These are phyloP conservation scores for Rhadina sibilatrix DNA, from an alignment of 2,113 vertebrate species.

Conservation along the genomic window DNA sequence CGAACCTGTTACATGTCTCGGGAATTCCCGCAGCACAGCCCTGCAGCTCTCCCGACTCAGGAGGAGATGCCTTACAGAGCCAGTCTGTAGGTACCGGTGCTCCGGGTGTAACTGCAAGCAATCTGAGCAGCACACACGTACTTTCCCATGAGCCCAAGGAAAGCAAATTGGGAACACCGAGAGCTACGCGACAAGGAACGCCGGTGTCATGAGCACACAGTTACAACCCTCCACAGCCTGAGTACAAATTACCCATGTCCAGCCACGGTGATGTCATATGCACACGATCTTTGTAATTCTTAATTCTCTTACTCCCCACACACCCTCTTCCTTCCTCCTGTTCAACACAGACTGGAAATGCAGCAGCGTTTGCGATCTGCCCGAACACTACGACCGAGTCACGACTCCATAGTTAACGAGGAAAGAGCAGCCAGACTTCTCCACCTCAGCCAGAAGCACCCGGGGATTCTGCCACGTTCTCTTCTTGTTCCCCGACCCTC, in stretches of 20 bases:
- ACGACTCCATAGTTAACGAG: neutral
- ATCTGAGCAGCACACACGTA: neutral
- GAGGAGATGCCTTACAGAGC: neutral
- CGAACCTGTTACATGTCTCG: neutral
- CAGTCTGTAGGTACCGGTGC: neutral
- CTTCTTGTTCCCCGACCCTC: fast-evolving
- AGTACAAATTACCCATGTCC: neutral
- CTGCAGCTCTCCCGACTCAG: neutral
- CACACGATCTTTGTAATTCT: slow-evolving; percentile 1
- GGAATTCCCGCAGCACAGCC: neutral
- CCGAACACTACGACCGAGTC: neutral
- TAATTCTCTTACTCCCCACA: slow-evolving; percentile 16
- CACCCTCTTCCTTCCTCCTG: slow-evolving; percentile 57
- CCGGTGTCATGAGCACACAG: neutral
- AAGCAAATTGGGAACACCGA: fast-evolving
- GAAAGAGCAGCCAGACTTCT: neutral
- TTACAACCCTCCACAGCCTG: neutral
- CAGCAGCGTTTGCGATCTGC: neutral
- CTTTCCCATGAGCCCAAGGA: neutral
- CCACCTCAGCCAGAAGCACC: neutral
- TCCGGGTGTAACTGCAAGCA: neutral
- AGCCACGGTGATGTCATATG: slow-evolving; percentile 8
- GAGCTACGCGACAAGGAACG: neutral
- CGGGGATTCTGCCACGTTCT: neutral
- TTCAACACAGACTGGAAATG: neutral